Conservation (phyloP, 2,113 vertebrate genomes). For the Rhea pennata region DNA sequence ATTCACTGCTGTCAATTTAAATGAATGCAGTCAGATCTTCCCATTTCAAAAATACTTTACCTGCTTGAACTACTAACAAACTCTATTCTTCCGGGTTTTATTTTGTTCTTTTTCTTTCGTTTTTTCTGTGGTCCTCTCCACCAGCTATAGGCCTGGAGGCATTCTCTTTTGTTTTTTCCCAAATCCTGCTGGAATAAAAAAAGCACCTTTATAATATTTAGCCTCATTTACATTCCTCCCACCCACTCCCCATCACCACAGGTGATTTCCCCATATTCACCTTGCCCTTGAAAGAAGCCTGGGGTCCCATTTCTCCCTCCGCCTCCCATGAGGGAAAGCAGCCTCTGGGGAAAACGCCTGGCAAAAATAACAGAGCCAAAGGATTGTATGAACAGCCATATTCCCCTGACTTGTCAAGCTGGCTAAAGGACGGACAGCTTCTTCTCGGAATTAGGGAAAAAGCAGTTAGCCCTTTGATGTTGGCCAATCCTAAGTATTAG, state of each 20-base stretch:
- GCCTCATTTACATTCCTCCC: conserved; percentile 76
- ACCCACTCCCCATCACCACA: conserved; percentile 79
- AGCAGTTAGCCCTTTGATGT: conserved; percentile 46
- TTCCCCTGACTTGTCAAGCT: conserved; percentile 77
- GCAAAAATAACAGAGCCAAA: conserved; percentile 81
- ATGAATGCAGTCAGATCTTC: neutral
- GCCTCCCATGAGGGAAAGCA: conserved; percentile 80
- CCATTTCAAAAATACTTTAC: conserved; percentile 48
- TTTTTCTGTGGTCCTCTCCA: conserved; percentile 75
- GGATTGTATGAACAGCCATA: conserved; percentile 80
- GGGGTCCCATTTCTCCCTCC: conserved; percentile 80
- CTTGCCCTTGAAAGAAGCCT: conserved; percentile 80
- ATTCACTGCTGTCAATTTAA: neutral
- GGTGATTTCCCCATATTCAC: conserved; percentile 81
- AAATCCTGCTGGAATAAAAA: conserved; percentile 71
- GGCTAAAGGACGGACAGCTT: conserved; percentile 71
- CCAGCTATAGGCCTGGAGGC: conserved; percentile 73
- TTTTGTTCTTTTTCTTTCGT: conserved; percentile 78
- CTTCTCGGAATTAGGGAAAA: conserved; percentile 63
- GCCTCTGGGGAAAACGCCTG: conserved; percentile 79
- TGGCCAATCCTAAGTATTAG: conserved; percentile 54
- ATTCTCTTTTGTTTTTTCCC: conserved; percentile 71
- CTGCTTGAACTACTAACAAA: conserved; percentile 69
- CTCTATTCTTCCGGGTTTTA: conserved; percentile 75
- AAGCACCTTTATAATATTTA: conserved; percentile 69